Evolutionary conservation across 2,113 vertebrate genomes (phyloP), one percentile per base, ranked within the genome.

Genomic region (Stictonetta naevosa): DNA sequence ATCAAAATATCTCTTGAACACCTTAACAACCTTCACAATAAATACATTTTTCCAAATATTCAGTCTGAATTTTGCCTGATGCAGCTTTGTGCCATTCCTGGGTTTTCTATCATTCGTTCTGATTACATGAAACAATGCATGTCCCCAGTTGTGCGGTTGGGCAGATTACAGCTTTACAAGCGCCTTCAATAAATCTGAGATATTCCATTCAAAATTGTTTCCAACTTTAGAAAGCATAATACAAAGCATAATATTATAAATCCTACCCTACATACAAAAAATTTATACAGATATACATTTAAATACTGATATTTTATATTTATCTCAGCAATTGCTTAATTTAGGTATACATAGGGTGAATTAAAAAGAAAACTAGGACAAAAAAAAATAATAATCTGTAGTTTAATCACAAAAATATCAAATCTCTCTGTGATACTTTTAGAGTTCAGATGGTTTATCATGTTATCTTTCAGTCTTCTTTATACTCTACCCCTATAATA

Each of bases 191-290:
- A 62, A 52, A 12, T 48, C 31, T 68, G 13, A 58, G n/a, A 13
- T 68, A 22, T 34, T 19, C 9, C 11, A 58, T 25, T 67, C 4
- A 15, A 53, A 73, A 68, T 55, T 33, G 4, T 55, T 13, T 21
- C 14, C 26, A 44, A 10, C 19, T 84, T 80, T 13, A 31, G 14
- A 16, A 42, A 66, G 18, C 8, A 8, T 10, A n/a, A 20, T 18
- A 71, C 20, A 3, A 86, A 75, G 15, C 0, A 13, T 23, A n/a
- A 12, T 56, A 66, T 21, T 11, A 50, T 7, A 68, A 53, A 14
- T 29, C 6, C 4, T 53, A 8, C 40, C 28, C 26, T 29, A 33
- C 3, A 22, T 10, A 13, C 6, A 14, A 1, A 1, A 16, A 4
- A 21, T 81, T 28, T 64, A 69, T 15, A 50, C 7, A 23, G 22